phyloP scores from a whole-genome alignment of 2,888 invertebrate genomes.

The Caenorhabditis panamensis region DNA sequence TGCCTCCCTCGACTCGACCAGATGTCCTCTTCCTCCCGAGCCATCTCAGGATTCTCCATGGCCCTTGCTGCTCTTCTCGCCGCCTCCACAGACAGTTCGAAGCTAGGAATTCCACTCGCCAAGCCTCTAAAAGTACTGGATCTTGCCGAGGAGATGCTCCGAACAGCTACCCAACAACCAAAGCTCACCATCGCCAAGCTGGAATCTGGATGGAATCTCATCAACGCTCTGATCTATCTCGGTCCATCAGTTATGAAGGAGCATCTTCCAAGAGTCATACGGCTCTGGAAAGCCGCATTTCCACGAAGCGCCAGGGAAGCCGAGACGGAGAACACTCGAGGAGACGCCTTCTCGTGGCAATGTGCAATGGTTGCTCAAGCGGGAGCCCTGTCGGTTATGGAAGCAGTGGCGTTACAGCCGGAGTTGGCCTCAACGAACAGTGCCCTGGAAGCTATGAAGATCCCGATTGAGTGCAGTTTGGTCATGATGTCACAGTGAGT shows the following conservation, averaged over 20 bases:
- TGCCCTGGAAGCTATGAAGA: conserved; percentile 63
- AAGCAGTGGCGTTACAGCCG: conserved; percentile 64
- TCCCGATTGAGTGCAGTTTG: conserved; percentile 69
- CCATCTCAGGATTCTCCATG: conserved; percentile 89
- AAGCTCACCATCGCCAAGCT: conserved; percentile 94
- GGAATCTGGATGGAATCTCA: conserved; percentile 96
- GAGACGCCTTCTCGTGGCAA: conserved; percentile 95
- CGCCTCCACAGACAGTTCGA: conserved; percentile 89
- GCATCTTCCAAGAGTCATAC: conserved; percentile 92
- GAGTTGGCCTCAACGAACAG: conserved; percentile 62
- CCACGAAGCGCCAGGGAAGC: conserved; percentile 96
- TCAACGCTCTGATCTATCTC: conserved; percentile 96
- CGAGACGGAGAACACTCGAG: conserved; percentile 90
- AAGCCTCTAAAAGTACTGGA: conserved; percentile 91
- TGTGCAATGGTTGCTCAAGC: conserved; percentile 95
- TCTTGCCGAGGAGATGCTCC: conserved; percentile 94
- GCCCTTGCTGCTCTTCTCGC: conserved; percentile 92
- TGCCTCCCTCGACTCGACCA: conserved; percentile 89
- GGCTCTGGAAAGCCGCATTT: conserved; percentile 97
- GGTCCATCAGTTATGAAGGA: conserved; percentile 83
- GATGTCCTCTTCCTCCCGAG: conserved; percentile 88
- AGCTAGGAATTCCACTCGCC: conserved; percentile 94
- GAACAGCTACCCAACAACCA: conserved; percentile 97
- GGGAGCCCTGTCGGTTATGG: conserved; percentile 89
- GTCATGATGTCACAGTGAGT: conserved; percentile 68